Percentiles rank a stretch among this genome's conserved stretches.
Conservation (phyloP, 2,888 invertebrate species). For the Meiosimyza decipiens region DNA sequence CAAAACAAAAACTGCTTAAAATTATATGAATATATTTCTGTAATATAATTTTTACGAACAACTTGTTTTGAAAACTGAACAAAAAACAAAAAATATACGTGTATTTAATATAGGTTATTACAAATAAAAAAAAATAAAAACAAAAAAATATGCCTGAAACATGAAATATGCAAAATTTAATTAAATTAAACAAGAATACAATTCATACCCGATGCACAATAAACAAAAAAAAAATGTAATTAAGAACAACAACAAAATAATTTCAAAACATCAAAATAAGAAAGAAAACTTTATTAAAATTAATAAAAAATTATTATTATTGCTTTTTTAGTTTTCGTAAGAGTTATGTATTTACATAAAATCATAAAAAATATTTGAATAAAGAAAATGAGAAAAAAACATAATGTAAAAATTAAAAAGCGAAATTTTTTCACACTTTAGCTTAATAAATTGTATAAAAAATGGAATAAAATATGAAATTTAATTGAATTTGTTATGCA, state of each 20-base stretch:
- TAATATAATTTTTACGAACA: slow-evolving; percentile 25
- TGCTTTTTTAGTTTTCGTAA: slow-evolving; percentile 63
- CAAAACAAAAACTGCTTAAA: slow-evolving; percentile 46
- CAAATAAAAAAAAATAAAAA: background rate
- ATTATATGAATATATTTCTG: slow-evolving; percentile 39
- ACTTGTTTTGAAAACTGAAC: slow-evolving; percentile 53
- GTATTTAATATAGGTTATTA: slow-evolving; percentile 30
- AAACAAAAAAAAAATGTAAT: slow-evolving; percentile 56
- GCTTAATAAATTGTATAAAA: slow-evolving; percentile 67
- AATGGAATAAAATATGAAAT: slow-evolving; percentile 63
- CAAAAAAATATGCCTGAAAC: slow-evolving; percentile 51
- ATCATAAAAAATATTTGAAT: slow-evolving; percentile 52
- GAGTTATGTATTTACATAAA: slow-evolving; percentile 60
- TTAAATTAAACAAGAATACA: slow-evolving; percentile 43
- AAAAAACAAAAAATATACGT: slow-evolving; percentile 46
- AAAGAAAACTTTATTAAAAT: slow-evolving; percentile 54
- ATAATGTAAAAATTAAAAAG: slow-evolving; percentile 54
- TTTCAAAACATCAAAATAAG: slow-evolving; percentile 41
- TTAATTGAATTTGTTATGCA: slow-evolving; percentile 68
- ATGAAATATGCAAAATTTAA: slow-evolving; percentile 45
- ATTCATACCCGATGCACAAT: slow-evolving; percentile 58
- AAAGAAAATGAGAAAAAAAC: slow-evolving; percentile 46
- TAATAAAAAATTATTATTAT: slow-evolving; percentile 60
- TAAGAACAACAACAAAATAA: slow-evolving; percentile 50
- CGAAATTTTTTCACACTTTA: slow-evolving; percentile 68